Conservation (phyloP, 2,888 invertebrate species). For the Aphodius sticticus region DNA sequence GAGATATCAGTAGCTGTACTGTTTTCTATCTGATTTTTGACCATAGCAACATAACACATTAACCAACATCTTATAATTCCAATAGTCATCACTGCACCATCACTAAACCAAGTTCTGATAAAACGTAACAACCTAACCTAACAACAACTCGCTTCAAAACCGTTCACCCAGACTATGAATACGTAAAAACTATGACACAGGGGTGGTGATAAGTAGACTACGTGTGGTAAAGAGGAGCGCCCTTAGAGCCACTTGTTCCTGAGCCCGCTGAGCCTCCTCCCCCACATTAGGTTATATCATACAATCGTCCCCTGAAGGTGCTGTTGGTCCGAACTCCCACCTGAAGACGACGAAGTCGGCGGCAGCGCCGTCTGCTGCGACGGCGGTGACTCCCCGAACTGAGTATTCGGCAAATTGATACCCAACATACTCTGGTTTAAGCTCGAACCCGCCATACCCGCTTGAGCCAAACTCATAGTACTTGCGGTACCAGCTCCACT, state of each 20-base stretch:
- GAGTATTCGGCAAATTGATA: constrained; percentile 51
- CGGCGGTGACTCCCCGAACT: constrained; percentile 51
- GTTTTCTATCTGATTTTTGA: too few relatives aligned
- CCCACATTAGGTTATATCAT: constrained; percentile 95
- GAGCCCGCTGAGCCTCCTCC: constrained; percentile 84
- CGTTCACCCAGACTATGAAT: neutral
- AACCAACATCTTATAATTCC: too few relatives aligned
- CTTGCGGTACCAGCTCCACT: constrained; percentile 54
- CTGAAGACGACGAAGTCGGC: constrained; percentile 59
- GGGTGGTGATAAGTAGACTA: constrained; percentile 41
- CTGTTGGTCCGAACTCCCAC: constrained; percentile 66
- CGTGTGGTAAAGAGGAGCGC: constrained; percentile 59
- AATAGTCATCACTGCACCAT: too few relatives aligned
- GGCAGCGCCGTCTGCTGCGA: constrained; percentile 64
- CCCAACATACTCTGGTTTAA: constrained; percentile 51
- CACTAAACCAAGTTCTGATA: too few relatives aligned
- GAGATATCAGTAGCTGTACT: too few relatives aligned
- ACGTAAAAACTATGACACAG: constrained; percentile 25
- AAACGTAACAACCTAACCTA: too few relatives aligned
- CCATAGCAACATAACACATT: too few relatives aligned
- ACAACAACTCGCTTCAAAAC: too few relatives aligned
- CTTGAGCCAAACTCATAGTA: constrained; percentile 55
- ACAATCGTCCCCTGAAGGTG: constrained; percentile 90
- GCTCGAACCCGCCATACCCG: constrained; percentile 50
- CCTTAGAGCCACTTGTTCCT: constrained; percentile 77